phyloP scores from a whole-genome alignment of 2,888 invertebrate species.

The Maniola hyperantus region DNA sequence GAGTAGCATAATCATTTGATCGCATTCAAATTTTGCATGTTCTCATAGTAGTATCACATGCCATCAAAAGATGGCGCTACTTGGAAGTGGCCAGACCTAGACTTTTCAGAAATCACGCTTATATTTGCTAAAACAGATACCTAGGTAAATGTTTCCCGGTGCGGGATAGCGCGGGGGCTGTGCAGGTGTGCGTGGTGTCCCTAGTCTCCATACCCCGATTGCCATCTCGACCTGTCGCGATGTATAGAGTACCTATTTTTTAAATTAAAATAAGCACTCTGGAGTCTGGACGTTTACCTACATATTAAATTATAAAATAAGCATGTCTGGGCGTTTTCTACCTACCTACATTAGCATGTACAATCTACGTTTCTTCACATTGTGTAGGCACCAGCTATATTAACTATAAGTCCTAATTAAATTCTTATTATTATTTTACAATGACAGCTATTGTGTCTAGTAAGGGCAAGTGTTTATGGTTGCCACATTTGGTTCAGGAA shows the following conservation, averaged over 20 bases:
- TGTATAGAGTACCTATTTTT: no score
- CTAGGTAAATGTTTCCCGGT: no score
- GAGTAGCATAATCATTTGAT: constrained; percentile 26
- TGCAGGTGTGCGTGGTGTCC: no score
- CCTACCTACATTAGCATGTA: constrained; percentile 1
- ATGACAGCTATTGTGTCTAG: constrained; percentile 16
- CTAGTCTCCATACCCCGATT: no score
- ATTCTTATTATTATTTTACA: not conserved
- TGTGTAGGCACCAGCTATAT: not conserved
- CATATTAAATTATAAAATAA: no score
- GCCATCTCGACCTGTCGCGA: no score
- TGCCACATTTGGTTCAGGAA: constrained; percentile 15
- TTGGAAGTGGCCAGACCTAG: no score
- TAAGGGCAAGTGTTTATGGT: constrained; percentile 18
- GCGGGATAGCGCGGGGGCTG: no score
- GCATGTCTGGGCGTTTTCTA: not conserved
- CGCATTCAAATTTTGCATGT: not conserved
- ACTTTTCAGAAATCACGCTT: no score
- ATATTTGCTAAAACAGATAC: no score
- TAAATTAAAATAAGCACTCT: no score
- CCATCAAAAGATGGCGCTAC: constrained; percentile 31
- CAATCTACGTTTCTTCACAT: not conserved
- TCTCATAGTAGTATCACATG: not conserved
- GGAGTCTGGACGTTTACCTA: no score
- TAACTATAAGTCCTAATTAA: not conserved